Base-by-base conservation (phyloP, 2,888 invertebrate species). In the Lumbricus terrestris region DNA sequence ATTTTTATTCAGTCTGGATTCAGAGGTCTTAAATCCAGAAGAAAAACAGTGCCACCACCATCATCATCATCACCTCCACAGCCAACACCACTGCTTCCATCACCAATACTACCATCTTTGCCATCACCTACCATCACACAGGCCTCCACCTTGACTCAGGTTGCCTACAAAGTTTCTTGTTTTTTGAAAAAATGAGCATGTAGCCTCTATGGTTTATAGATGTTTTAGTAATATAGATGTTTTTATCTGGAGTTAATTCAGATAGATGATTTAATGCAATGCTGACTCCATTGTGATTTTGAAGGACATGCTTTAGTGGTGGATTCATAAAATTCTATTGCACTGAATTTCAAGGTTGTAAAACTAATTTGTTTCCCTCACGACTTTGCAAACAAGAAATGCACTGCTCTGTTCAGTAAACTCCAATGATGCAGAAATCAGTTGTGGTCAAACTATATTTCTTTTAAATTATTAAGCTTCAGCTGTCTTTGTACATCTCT, bases 1-100 rank as follows among this genome's bases (percentile, higher is more conserved):
- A 90, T 91, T 89, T 92, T 92, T 89, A 93, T 93, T 82, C 93
- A 93, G 91, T 93, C 93, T 34, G 93, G 93, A 88, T 92, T 93
- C 91, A 90, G 93, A 69, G 94, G 94, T 82, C 47, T 82, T 47
- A 91, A 93, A 92, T 88, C 33, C 23, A 38, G 20, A 90, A 90
- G 88, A 88, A 90, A 90, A 37, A 40, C 85, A 29, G 88, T 5
- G 35, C 90, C 35, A 38, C 40, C 35, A 82, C 35, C 40, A 90
- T 6, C 40, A 88, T 33, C 40, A 40, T n/a, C 35, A 89, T 69
- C 47, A 69, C 89, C n/a, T n/a, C n/a, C 34, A 33, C 89, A 54
- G 34, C 89, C 54, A 89, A 35, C 29, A 54, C 54, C 54, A 89
- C 69, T 47, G 69, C 89, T 69, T 54, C 54, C 38, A 40, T 40